Conservation (phyloP, 2,797 vertebrate species). For the Antennarius maculatus region DNA sequence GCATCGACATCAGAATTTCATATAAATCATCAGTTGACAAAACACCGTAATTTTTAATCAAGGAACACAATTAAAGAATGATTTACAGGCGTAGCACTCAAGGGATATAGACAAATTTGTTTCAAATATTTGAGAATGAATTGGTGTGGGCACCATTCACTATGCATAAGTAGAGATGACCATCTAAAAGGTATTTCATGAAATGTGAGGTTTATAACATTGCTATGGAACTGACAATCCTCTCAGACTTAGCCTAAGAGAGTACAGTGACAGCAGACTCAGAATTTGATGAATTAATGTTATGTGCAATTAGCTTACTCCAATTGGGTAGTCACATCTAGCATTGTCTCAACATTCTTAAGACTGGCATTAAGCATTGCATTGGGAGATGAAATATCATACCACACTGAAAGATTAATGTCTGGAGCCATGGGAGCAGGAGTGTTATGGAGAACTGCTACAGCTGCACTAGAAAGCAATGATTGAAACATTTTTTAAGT, state of each 20-base stretch:
- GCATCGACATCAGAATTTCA: slow-evolving; percentile 12
- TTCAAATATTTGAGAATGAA: background rate
- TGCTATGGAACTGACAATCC: slow-evolving; percentile 27
- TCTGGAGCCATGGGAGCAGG: slow-evolving; percentile 30
- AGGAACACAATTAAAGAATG: slow-evolving; percentile 3
- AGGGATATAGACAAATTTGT: background rate
- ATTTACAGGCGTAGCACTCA: background rate
- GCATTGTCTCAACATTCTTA: slow-evolving; percentile 60
- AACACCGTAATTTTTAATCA: too few species aligned
- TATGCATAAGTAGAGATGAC: background rate
- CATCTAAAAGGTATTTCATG: slow-evolving; percentile 5
- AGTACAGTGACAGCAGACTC: slow-evolving; percentile 39
- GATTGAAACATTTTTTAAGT: slow-evolving; percentile 43
- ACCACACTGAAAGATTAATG: slow-evolving; percentile 50
- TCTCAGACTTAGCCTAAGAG: slow-evolving; percentile 37
- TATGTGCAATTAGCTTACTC: slow-evolving; percentile 66
- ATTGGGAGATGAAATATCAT: slow-evolving; percentile 65
- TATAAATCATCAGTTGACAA: background rate
- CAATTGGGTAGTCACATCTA: slow-evolving; percentile 69
- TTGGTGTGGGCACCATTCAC: slow-evolving; percentile 1
- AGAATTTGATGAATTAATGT: slow-evolving; percentile 65
- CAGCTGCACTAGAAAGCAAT: slow-evolving; percentile 25
- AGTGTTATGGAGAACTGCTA: slow-evolving; percentile 16
- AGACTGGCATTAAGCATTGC: slow-evolving; percentile 70
- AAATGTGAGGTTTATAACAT: slow-evolving; percentile 21